Conservation (phyloP, 2,113 vertebrate genomes). For the Scophthalmus maximus region DNA sequence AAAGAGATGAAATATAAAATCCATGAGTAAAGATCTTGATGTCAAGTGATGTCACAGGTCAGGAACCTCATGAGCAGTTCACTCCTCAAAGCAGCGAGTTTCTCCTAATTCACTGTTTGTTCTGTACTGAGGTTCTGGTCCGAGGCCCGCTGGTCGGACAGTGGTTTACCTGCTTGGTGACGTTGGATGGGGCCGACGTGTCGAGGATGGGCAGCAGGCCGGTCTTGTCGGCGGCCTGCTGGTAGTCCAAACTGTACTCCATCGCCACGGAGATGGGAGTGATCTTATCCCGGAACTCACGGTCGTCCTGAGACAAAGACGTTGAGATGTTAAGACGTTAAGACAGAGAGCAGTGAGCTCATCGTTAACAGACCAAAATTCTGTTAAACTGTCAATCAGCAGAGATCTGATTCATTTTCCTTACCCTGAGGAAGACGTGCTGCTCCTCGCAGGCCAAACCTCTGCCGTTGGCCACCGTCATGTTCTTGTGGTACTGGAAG, state of each 20-base stretch:
- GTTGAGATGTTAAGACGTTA: neutral
- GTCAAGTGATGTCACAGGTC: no score
- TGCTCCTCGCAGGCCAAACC: slow-evolving; percentile 89
- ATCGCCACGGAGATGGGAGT: slow-evolving; percentile 95
- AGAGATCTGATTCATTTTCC: slow-evolving; percentile 26
- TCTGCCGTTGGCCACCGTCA: slow-evolving; percentile 84
- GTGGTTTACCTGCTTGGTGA: slow-evolving; percentile 96
- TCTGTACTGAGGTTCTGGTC: no score
- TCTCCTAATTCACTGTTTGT: no score
- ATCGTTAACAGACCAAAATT: no score
- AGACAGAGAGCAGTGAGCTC: neutral
- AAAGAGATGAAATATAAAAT: no score
- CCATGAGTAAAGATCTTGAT: no score
- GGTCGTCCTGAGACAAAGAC: slow-evolving; percentile 87
- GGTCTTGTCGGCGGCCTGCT: slow-evolving; percentile 84
- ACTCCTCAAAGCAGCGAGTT: no score
- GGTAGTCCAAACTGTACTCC: slow-evolving; percentile 92
- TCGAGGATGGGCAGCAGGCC: slow-evolving; percentile 92
- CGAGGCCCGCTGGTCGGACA: no score
- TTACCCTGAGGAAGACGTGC: slow-evolving; percentile 89
- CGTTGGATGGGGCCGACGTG: slow-evolving; percentile 87
- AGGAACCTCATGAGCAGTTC: no score
- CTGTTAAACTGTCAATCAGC: no score
- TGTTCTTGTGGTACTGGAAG: slow-evolving; percentile 89
- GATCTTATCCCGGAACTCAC: slow-evolving; percentile 96